A percentile compares a stretch with the other conserved stretches of the same genome.
These are phyloP conservation scores for Cyrtodaria siliqua DNA, from an alignment of 2,888 invertebrate species.

Conservation along the genomic window DNA sequence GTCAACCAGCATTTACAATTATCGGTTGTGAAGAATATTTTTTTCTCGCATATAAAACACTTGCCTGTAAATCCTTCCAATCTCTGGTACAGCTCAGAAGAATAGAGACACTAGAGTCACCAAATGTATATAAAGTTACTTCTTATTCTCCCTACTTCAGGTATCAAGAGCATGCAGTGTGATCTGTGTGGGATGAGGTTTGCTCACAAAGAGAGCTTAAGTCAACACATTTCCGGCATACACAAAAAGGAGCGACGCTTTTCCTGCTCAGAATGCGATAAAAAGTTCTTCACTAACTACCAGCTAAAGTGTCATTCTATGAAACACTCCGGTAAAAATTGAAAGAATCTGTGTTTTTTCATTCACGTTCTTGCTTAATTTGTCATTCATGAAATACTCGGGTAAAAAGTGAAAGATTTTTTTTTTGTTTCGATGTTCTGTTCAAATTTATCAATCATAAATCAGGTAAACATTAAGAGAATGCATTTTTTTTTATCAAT, in stretches of 20 bases:
- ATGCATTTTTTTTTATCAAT: no score
- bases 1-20: no score
- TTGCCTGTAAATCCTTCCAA: no score
- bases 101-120: no score
- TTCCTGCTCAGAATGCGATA: slow-evolving; percentile 34
- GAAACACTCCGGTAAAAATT: slow-evolving; percentile 43
- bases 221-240: slow-evolving; percentile 28
- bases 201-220: slow-evolving; percentile 29
- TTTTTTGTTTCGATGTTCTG: not conserved
- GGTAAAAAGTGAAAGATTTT: not conserved
- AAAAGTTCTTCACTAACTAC: slow-evolving; percentile 46
- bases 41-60: no score
- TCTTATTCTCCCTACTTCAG: slow-evolving; percentile 13
- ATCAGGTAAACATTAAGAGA: no score
- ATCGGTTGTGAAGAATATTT: no score
- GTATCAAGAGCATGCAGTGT: slow-evolving; percentile 38
- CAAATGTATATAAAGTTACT: no score
- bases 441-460: no score
- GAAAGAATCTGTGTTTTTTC: not conserved
- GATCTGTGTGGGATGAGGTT: slow-evolving; percentile 48
- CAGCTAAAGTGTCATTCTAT: slow-evolving; percentile 49
- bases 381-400: not conserved
- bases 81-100: no score
- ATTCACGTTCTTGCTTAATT: not conserved
- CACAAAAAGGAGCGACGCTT: slow-evolving; percentile 37